Base-by-base conservation (phyloP, 1,140 invertebrate species). In the Oscheius sp. region DNA sequence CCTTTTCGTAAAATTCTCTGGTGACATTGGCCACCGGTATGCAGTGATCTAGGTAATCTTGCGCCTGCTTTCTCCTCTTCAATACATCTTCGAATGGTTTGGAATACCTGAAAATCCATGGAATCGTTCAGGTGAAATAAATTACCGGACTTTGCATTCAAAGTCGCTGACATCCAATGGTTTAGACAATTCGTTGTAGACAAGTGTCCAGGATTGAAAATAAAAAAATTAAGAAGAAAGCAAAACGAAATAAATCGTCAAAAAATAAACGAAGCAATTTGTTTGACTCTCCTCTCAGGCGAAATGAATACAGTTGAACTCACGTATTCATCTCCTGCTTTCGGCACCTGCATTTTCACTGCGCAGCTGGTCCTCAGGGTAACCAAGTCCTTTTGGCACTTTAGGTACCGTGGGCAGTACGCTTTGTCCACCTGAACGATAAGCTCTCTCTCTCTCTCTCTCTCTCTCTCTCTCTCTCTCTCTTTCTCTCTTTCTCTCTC, bases 51-150 rank as follows among this genome's bases (percentile, higher is more conserved):
- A 55, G 23, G 49, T 55, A 55, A 26, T 55, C 49, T 23, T 55
- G 49, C 7, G 49, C 49, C 49, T 55, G 49, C 23, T 55, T 55
- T 55, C 49, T 7, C 28, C 49, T 55, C 49, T 55, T 55, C 49
- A 55, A 4, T 4, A 55, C 49, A 26, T 55, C 49, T 7, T 55
- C 49, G 23, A 20, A 55, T 23, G 15, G 7, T 26, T 55, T 55
- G 49, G 49, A 55, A 23, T 13, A 55, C 23, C 49, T 55, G 7
- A 55, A 55, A n/a, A n/a, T n/a, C n/a, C 49, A 13, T 7, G 49
- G 7, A 15, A 23, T 55, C 23, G 10, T 23, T 55, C 7, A 7
- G 28, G 4, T 20, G 49, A 7, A 7, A 13, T 4, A 7, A 13
- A 7, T 23, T 55, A 55, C 49, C 23, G 15, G 7, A 55, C 7